These are phyloP conservation scores for Bombus sylvicola DNA, from an alignment of 1,140 invertebrate species.

Conservation along the genomic window DNA sequence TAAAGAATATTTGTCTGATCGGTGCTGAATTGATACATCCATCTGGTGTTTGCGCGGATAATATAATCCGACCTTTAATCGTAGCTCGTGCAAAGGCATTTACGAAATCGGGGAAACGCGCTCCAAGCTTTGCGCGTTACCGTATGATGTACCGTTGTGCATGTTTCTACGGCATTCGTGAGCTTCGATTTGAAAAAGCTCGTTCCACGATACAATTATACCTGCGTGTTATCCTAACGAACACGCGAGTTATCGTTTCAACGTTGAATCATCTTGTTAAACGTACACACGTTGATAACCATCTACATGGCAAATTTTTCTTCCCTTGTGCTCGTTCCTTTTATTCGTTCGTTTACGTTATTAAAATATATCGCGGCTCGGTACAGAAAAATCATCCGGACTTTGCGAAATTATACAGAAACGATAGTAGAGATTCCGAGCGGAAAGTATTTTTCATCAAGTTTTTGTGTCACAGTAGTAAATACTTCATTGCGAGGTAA, in stretches of 20 bases:
- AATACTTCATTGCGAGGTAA: not conserved
- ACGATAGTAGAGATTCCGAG: not conserved
- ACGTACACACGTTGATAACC: too few relatives aligned
- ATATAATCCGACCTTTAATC: not conserved
- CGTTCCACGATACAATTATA: not conserved
- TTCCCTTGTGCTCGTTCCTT: not conserved
- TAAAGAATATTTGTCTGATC: too few relatives aligned
- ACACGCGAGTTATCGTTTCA: not conserved
- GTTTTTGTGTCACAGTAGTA: not conserved
- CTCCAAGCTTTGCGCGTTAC: constrained; percentile 8
- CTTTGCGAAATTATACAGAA: not conserved
- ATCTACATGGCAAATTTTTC: too few relatives aligned
- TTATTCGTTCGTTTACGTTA: not conserved
- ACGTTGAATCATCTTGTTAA: not conserved
- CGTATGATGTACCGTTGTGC: too few relatives aligned
- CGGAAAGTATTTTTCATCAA: not conserved
- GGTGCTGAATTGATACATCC: too few relatives aligned
- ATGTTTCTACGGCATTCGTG: too few relatives aligned
- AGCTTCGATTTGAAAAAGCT: not conserved
- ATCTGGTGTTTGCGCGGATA: too few relatives aligned
- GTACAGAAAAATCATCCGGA: too few relatives aligned
- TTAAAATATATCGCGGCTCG: not conserved
- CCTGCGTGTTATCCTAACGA: not conserved
- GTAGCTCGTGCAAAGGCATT: not conserved
- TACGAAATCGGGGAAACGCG: not conserved